These are phyloP conservation scores for Scomber scombrus DNA, from an alignment of 2,113 vertebrate genomes.

Conservation along the genomic window DNA sequence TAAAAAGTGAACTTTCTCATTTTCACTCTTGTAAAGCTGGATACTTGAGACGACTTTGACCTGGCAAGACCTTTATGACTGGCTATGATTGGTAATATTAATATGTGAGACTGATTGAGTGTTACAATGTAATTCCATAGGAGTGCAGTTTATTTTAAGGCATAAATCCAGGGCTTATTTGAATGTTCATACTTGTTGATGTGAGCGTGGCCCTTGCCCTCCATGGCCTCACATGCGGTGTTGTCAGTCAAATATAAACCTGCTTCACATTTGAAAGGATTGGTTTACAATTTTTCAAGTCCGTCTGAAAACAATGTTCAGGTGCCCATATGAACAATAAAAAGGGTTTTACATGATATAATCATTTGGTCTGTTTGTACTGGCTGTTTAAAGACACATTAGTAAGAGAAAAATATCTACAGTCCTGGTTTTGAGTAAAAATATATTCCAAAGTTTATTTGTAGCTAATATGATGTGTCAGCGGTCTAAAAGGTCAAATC, in stretches of 20 bases:
- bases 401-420: too few species aligned
- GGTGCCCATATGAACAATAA: too few species aligned
- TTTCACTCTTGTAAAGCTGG: conserved; percentile 35
- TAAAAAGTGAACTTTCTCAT: conserved; percentile 35
- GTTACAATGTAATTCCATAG: conserved; percentile 37
- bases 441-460: too few species aligned
- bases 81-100: conserved; percentile 29
- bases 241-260: conserved; percentile 41
- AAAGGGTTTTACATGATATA: too few species aligned
- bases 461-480: too few species aligned
- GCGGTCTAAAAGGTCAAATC: too few species aligned
- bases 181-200: conserved; percentile 10
- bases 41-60: conserved; percentile 28
- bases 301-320: too few species aligned
- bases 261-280: neutral
- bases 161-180: conserved; percentile 39
- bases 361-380: too few species aligned
- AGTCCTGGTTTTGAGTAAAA: too few species aligned
- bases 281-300: too few species aligned
- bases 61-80: conserved; percentile 1
- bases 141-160: conserved; percentile 37
- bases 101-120: conserved; percentile 27
- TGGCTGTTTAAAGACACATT: too few species aligned
- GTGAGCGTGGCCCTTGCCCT: neutral
- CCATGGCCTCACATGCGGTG: conserved; percentile 24